Evolutionary conservation across 2,113 vertebrate species (phyloP).

Genomic region (Notechis scutatus): DNA sequence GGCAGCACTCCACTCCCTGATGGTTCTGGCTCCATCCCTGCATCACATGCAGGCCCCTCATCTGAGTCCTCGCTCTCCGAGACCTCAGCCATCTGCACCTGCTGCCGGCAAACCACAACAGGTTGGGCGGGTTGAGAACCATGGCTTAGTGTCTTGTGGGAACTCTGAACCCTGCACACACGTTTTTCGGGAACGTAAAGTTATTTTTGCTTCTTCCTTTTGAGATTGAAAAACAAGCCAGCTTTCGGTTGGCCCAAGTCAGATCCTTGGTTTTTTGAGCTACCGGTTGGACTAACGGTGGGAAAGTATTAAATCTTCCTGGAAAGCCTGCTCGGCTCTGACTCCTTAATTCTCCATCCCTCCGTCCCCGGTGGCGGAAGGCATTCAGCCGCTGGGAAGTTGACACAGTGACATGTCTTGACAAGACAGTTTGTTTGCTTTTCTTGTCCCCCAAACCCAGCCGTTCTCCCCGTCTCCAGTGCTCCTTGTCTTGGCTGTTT

Average conservation of each 20-base stretch:
- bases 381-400: conserved; percentile 55
- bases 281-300: background rate
- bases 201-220: background rate
- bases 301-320: background rate
- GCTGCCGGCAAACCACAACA: no score
- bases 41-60: no score
- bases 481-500: conserved; percentile 72
- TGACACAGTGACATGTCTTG: conserved; percentile 63
- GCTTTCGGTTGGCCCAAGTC: background rate
- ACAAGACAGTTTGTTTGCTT: conserved; percentile 69
- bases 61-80: no score
- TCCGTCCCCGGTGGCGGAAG: conserved; percentile 15
- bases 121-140: background rate
- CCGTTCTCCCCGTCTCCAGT: conserved; percentile 54
- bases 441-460: conserved; percentile 59
- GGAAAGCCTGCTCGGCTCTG: conserved; percentile 8
- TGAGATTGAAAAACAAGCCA: background rate
- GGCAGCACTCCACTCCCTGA: no score
- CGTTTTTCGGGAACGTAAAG: background rate
- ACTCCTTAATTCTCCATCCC: background rate
- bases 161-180: background rate
- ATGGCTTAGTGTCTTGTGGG: background rate
- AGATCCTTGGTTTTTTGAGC: background rate
- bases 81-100: no score
- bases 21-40: no score